Evolutionary conservation across 1,140 invertebrate genomes (phyloP).

Genomic region (Ooceraea biroi): DNA sequence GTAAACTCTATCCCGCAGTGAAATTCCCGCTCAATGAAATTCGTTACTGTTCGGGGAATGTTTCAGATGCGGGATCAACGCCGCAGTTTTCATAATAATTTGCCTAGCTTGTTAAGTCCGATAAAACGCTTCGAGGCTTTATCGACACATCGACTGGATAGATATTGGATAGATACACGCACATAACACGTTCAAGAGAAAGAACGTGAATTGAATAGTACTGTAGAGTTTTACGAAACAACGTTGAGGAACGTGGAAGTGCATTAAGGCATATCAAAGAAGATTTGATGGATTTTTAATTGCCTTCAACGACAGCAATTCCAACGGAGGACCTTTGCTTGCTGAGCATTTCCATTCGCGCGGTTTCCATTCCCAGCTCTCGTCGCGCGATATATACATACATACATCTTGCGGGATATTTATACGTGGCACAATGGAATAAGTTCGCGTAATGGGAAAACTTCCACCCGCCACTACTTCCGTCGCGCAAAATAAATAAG

Average conservation of each 20-base stretch:
- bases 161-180: not conserved
- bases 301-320: not conserved
- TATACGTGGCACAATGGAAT: constrained; percentile 5
- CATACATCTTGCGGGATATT: constrained; percentile 28
- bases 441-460: constrained; percentile 53
- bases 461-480: constrained; percentile 35
- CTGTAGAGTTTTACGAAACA: not conserved
- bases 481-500: constrained; percentile 50
- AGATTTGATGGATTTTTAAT: constrained; percentile 21
- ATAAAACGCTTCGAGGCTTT: constrained; percentile 7
- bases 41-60: not conserved
- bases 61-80: constrained; percentile 30
- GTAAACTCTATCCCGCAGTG: not conserved
- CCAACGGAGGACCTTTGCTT: not conserved
- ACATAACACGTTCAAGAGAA: not conserved
- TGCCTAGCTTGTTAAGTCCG: not conserved
- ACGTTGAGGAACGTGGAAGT: not conserved
- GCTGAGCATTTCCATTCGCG: constrained; percentile 5
- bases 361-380: too few relatives aligned
- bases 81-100: constrained; percentile 37
- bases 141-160: constrained; percentile 8
- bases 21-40: not conserved
- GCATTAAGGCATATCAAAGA: not conserved
- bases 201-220: not conserved
- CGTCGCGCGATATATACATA: not conserved